Base-by-base conservation (phyloP, 2,888 invertebrate species). In the Drymonia ruficornis region DNA sequence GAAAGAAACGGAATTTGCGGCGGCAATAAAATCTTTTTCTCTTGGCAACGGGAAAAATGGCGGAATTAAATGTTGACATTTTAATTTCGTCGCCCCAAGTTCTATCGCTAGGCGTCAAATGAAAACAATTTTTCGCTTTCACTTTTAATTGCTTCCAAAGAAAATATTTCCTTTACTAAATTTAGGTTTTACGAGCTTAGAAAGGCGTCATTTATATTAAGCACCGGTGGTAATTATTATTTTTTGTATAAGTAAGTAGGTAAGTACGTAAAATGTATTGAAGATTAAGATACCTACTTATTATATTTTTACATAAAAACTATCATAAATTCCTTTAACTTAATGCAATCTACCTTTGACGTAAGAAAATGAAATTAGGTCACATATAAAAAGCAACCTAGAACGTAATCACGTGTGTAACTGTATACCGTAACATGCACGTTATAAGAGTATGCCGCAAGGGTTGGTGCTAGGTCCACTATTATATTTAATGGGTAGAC, bases 351-450 rank as follows among this genome's bases (percentile, higher is more conserved):
- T 62, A 50, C 59, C 52, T 54, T 36, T 59, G 49, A 56, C 49
- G 46, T 62, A 53, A 52, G 57, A 42, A 57, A 56, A 72, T 66
- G 54, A 64, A 70, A 72, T 64, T 60, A 70, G 74, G 74, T 72
- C 74, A 63, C 31, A 66, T 70, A 66, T 70, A 71, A 71, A 73
- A 74, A 73, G 46, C 61, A 66, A 70, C 66, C 67, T 71, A 71
- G 67, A 64, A 66, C 56, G 54, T 56, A 70, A 57, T 68, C 53
- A 65, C 62, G 59, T 54, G 49, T n/a, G 52, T 49, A 69, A 52
- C 60, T 55, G 51, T 49, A 62, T 52, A 42, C 54, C 56, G 50
- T 46, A 56, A 57, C 73, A 73, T 65, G 73, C 75, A 70, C 61
- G 52, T 11, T 16, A 6, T 42, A 13, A 43, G 9, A 42, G 42